Evolutionary conservation across 2,113 vertebrate genomes (phyloP), one percentile per base, ranked within the genome.

Genomic region (Nesoenas mayeri): DNA sequence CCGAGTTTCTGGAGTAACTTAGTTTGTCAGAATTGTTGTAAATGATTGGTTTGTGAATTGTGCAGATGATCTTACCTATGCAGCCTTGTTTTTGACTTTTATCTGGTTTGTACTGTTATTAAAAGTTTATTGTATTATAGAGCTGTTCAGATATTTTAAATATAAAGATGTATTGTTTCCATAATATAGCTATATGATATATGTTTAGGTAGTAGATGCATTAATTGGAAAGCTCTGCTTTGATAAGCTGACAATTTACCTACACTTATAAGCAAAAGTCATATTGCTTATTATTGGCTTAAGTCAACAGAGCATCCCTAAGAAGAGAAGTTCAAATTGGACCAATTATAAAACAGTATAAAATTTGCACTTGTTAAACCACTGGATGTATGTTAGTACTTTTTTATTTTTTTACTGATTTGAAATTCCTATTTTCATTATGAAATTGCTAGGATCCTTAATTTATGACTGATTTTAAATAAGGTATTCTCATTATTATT

Each of bases 61-160:
- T 98, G 98, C 96, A 97, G 96, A 98, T 98, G 98, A 98, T 98
- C 98, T 95, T 98, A 98, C 98, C 99, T 99, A 99, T 99, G 98
- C 99, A 99, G 99, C 98, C 98, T 98, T 98, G 98, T 98, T 98
- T 99, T 98, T 98, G 98, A 98, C 98, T 98, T 96, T 97, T 97
- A 94, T 96, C 96, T 97, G 97, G 96, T 98, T 99, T 99, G 97
- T 98, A 98, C 98, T 98, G 98, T 98, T 98, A 98, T 98, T 98
- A 98, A 98, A 98, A 98, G 98, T 98, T 98, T 99, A 98, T 98
- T 99, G 98, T 99, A 98, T 98, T 97, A 99, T 99, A 99, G 98
- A 99, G 97, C 98, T 98, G 98, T 99, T 98, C 96, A 98, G 97
- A 99, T 99, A 98, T 98, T 98, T 98, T 98, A 98, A 98, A 97